These are phyloP conservation scores for Ectropis grisescens DNA, from an alignment of 1,140 invertebrate species.

Conservation along the genomic window DNA sequence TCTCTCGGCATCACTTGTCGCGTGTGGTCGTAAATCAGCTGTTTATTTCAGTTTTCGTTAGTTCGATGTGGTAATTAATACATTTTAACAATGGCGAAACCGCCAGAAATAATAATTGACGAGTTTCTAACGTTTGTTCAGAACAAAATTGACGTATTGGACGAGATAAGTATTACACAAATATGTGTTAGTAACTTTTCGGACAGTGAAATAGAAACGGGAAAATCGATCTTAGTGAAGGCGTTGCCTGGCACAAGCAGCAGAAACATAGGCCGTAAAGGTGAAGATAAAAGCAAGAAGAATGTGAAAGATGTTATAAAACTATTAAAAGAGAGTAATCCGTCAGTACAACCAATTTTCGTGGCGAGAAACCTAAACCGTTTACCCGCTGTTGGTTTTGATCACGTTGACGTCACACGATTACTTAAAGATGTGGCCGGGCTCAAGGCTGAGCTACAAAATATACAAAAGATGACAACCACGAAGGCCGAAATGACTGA, in stretches of 20 bases:
- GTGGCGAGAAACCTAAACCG: conserved; percentile 4
- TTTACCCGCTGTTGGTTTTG: conserved; percentile 1
- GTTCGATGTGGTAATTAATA: no score
- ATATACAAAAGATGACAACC: no score
- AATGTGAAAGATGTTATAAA: conserved; percentile 10
- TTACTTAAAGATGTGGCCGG: conserved; percentile 7
- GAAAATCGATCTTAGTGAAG: conserved; percentile 3
- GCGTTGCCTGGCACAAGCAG: neutral
- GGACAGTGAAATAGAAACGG: conserved; percentile 6
- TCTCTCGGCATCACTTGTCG: no score
- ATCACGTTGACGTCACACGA: conserved; percentile 7
- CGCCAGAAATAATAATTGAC: conserved; percentile 4
- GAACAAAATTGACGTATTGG: conserved; percentile 10
- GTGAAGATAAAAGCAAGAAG: conserved; percentile 11
- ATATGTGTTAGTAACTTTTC: conserved; percentile 9
- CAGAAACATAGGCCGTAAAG: conserved; percentile 4
- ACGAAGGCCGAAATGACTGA: neutral
- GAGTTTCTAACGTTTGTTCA: conserved; percentile 10
- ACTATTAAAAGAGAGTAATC: conserved; percentile 5
- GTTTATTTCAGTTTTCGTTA: no score
- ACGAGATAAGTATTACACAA: conserved; percentile 7
- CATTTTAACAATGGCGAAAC: no score
- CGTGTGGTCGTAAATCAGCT: no score
- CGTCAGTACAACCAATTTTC: conserved; percentile 3
- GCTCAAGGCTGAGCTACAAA: conserved; percentile 1